A percentile compares a stretch with the other conserved stretches of the same genome.
phyloP scores from a whole-genome alignment of 2,888 invertebrate species.

The Dryobota labecula region DNA sequence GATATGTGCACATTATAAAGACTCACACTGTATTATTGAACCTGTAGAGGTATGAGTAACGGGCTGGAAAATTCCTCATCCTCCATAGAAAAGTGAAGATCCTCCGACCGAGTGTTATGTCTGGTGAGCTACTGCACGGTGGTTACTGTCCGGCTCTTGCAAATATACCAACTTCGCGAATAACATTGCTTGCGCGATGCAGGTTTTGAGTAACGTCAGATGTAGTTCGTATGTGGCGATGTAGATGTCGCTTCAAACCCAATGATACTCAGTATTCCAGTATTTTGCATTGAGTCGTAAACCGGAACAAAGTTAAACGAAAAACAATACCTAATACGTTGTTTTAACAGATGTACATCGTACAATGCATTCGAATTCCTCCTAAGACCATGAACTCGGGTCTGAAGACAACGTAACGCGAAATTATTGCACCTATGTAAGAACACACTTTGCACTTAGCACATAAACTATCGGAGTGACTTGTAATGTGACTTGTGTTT shows the following conservation, averaged over 20 bases:
- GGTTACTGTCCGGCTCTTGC: too few relatives aligned
- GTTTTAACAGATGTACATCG: constrained; percentile 36
- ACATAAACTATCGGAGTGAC: constrained; percentile 26
- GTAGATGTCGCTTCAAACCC: constrained; percentile 6
- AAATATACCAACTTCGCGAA: background rate
- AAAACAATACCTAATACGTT: constrained; percentile 64
- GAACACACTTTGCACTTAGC: constrained; percentile 28
- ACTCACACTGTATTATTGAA: too few relatives aligned
- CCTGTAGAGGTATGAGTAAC: background rate
- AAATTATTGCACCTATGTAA: constrained; percentile 66
- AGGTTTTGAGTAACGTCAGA: constrained; percentile 5
- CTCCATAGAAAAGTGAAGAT: background rate
- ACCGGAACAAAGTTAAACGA: constrained; percentile 70
- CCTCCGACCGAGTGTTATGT: background rate
- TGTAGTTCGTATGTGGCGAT: background rate
- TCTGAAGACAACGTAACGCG: constrained; percentile 66
- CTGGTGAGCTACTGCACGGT: background rate
- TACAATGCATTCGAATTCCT: constrained; percentile 52
- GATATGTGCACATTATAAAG: too few relatives aligned
- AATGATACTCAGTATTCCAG: background rate
- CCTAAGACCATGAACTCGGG: constrained; percentile 74
- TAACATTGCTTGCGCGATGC: background rate
- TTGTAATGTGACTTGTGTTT: constrained; percentile 5
- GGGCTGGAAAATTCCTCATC: background rate
- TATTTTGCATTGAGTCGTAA: constrained; percentile 48